Evolutionary conservation across 2,797 vertebrate species (phyloP).

Genomic region (Pogonophryne albipinna): DNA sequence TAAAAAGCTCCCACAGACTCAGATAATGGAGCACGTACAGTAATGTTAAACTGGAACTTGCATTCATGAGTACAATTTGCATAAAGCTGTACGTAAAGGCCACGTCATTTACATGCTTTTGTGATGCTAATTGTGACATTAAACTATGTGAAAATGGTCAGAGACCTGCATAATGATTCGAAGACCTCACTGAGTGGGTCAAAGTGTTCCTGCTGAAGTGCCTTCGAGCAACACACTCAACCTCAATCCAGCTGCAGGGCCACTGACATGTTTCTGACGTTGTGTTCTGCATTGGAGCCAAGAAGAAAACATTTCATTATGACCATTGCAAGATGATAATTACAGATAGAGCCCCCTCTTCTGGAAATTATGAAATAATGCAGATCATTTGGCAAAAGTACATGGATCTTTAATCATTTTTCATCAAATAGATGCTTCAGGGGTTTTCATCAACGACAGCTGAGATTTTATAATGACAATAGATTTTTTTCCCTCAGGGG

Average conservation of each 20-base stretch:
- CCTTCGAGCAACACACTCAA: not conserved
- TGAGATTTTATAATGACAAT: not conserved
- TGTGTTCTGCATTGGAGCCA: not conserved
- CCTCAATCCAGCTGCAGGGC: not conserved
- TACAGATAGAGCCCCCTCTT: conserved; percentile 48
- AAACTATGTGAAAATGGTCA: not conserved
- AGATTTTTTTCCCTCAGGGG: not conserved
- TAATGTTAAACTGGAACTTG: not conserved
- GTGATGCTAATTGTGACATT: conserved; percentile 30
- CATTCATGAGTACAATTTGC: conserved; percentile 16
- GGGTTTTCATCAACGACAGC: not conserved
- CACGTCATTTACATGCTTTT: conserved; percentile 7
- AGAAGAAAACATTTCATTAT: not conserved
- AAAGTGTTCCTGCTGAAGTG: conserved; percentile 1
- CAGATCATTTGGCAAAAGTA: not conserved
- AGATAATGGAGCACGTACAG: not conserved
- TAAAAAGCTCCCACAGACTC: not conserved
- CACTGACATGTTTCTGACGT: conserved; percentile 12
- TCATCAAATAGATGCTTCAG: not conserved
- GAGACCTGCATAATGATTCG: not conserved
- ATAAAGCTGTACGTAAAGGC: conserved; percentile 31
- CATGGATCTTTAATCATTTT: not conserved
- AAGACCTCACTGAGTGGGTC: not conserved
- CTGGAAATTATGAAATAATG: conserved; percentile 39
- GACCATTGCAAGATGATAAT: not conserved